Conservation (phyloP, 2,888 invertebrate genomes). For the Clanis bilineata region DNA sequence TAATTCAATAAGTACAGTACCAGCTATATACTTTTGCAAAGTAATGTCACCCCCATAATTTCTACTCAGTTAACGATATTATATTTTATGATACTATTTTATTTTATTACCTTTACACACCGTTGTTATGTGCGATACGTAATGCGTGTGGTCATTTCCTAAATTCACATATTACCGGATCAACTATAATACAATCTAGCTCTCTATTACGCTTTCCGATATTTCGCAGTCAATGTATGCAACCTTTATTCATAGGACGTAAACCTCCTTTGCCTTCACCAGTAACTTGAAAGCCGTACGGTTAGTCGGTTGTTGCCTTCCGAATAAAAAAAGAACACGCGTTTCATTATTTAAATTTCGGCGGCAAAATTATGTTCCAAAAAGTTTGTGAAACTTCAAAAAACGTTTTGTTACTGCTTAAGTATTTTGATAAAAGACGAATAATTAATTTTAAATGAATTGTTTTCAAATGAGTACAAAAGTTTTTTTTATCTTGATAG, state of each 20-base stretch:
- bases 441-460: neutral
- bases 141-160: neutral
- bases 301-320: constrained; percentile 32
- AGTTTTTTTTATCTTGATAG: neutral
- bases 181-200: neutral
- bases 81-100: neutral
- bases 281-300: constrained; percentile 33
- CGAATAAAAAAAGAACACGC: constrained; percentile 22
- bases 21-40: too few relatives aligned
- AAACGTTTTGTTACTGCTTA: neutral
- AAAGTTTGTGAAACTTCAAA: neutral
- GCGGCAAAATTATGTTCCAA: constrained; percentile 2
- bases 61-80: neutral
- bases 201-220: constrained; percentile 2
- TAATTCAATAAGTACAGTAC: too few relatives aligned
- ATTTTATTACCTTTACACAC: too few relatives aligned
- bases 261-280: constrained; percentile 25
- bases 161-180: constrained; percentile 2
- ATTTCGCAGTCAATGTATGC: constrained; percentile 7
- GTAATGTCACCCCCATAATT: too few relatives aligned
- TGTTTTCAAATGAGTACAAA: neutral
- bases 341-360: neutral
- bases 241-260: constrained; percentile 10
- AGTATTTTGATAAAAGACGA: neutral
- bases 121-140: too few relatives aligned